phyloP scores from a whole-genome alignment of 2,888 invertebrate genomes.

The Oscheius sp. region DNA sequence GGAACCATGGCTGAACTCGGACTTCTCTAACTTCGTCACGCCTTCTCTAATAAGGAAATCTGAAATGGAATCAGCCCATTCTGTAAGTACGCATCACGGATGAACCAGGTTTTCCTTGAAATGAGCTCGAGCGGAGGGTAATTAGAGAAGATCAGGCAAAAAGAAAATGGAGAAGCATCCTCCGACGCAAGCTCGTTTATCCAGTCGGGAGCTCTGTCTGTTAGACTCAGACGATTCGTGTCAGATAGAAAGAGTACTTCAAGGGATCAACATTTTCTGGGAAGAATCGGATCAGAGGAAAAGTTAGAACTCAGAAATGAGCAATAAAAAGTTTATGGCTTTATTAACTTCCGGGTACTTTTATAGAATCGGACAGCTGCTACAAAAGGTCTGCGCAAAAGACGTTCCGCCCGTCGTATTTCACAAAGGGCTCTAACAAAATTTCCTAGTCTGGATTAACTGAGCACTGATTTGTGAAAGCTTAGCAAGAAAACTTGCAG shows the following conservation, averaged over 20 bases:
- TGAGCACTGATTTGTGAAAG: background rate
- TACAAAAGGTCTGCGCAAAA: background rate
- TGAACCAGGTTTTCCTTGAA: conserved; percentile 10
- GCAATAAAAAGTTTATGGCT: too few species aligned
- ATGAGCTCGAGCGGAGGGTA: background rate
- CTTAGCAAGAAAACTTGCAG: background rate
- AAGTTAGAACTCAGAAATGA: too few species aligned
- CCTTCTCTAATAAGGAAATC: background rate
- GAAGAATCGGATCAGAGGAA: too few species aligned
- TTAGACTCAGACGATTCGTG: too few species aligned
- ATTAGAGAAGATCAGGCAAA: conserved; percentile 19
- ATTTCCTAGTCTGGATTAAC: conserved; percentile 3
- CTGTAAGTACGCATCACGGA: background rate
- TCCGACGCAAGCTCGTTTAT: conserved; percentile 3
- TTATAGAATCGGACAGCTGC: background rate
- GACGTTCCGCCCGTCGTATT: background rate
- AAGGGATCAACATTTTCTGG: too few species aligned
- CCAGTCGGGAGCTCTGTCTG: conserved; percentile 9
- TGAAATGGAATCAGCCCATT: background rate
- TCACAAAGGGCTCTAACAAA: conserved; percentile 4
- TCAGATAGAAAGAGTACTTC: background rate
- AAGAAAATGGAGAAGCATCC: conserved; percentile 3
- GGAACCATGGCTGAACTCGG: background rate
- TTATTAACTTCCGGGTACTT: too few species aligned
- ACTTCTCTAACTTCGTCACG: background rate